Evolutionary conservation across 2,888 invertebrate species (phyloP), one percentile per base, ranked within the genome.

Genomic region (Ischnura elegans): DNA sequence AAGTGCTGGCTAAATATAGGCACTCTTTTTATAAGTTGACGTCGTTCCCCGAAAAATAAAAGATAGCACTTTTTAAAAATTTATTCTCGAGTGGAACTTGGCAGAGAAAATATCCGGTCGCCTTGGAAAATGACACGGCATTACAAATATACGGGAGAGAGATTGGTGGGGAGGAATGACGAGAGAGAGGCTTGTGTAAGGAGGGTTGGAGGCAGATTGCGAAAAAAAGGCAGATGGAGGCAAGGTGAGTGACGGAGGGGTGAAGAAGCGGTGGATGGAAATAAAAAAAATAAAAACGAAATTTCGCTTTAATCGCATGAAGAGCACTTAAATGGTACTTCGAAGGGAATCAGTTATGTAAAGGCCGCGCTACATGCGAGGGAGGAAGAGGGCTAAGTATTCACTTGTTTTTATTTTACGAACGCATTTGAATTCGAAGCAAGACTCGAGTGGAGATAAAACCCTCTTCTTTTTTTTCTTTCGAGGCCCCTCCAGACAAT

Each of bases 261-360:
- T 36, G 85, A 21, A 42, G 43, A 42, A 5, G 36, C 0, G 85
- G 21, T n/a, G 85, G 85, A 36, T 3, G 5, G 85, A 85, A 21
- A 16, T 2, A 42, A 43, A 21, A 36, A 21, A 45, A 42, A 85
- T n/a, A 66, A 10, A 29, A n/a, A n/a, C n/a, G n/a, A 76, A 76
- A 29, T 76, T 76, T 76, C 76, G 36, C 36, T 76, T 76, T 76
- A 76, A 76, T 76, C 76, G 76, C 76, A 13, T 36, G 76, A 76
- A 36, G 76, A 76, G 76, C 36, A 13, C 76, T 76, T 36, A 76
- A 36, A 16, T 36, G 76, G 76, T 36, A 29, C 76, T 86, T 86
- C n/a, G 86, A 46, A 86, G 45, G 43, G 43, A 43, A 21, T 86
- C 43, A 10, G 45, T n/a, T 86, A 13, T 86, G 45, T n/a, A 86